Conservation (phyloP, 1,140 invertebrate genomes). For the Cecropterus lyciades region DNA sequence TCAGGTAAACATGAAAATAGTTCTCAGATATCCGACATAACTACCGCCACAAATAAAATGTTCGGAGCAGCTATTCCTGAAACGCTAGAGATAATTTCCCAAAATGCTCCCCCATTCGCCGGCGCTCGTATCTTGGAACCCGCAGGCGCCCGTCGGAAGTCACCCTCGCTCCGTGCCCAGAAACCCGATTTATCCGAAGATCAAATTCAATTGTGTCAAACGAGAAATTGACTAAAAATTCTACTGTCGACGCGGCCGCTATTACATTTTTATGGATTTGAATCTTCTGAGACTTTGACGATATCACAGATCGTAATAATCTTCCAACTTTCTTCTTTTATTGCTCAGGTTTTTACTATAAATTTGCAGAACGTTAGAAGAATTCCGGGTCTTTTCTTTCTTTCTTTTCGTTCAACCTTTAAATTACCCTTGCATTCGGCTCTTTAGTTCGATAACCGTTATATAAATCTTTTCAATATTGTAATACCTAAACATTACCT, state of each 20-base stretch:
- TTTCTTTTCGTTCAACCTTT: conserved; percentile 9
- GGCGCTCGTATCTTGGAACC: conserved; percentile 22
- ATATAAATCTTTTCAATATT: background rate
- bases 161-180: conserved; percentile 60
- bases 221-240: conserved; percentile 78
- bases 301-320: conserved; percentile 37
- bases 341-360: conserved; percentile 33
- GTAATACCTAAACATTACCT: background rate
- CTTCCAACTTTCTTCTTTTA: conserved; percentile 25
- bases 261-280: conserved; percentile 55
- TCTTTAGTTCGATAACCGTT: background rate
- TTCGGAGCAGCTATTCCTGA: conserved; percentile 8
- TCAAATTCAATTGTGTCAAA: conserved; percentile 80
- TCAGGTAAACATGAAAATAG: background rate
- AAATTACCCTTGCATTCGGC: conserved; percentile 1
- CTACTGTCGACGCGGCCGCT: conserved; percentile 49
- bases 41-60: background rate
- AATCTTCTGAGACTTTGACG: conserved; percentile 44
- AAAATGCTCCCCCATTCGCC: conserved; percentile 21
- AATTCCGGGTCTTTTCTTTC: conserved; percentile 4
- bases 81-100: conserved; percentile 14
- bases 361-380: conserved; percentile 15
- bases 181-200: conserved; percentile 74
- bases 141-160: conserved; percentile 48
- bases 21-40: no score